Evolutionary conservation across 2,888 invertebrate species (phyloP), one percentile per base, ranked within the genome.

Genomic region (Drosophila yooni): DNA sequence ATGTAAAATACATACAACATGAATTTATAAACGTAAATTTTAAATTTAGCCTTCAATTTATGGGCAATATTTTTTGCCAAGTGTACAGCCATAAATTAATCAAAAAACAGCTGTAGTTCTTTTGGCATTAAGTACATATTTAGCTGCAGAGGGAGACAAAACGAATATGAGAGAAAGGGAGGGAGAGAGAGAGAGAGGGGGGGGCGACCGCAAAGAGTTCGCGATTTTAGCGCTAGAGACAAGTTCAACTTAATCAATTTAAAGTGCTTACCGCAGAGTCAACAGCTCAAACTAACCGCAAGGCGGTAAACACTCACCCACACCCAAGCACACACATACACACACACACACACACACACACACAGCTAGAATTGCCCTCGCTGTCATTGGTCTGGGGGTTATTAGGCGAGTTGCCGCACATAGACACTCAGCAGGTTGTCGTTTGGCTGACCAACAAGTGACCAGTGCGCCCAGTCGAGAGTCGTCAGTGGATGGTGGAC

Each of bases 211-310:
- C 61, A 57, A 53, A 33, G 21, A 15, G 33, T 21, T 31, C 61
- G 54, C 68, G 68, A 73, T 62, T 70, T 66, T 66, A 78, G 70
- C 59, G 77, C 70, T 66, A 68, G 88, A 84, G 90, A 85, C 88
- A 88, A 85, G 90, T 82, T 89, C 77, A 89, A 88, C 90, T 89
- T 89, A 89, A 85, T 85, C 90, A 85, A 85, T 89, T 85, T 85
- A 85, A 85, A 85, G 86, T 89, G 90, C 86, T 82, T 60, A 80
- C 85, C 90, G 70, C 85, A 85, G 77, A 88, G 85, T 85, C 85
- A 85, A 85, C 85, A 85, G 90, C 88, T 85, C 90, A 90, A 85
- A 85, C 88, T 84, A 88, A 85, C 85, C 85, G 74, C 85, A 84
- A 75, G 70, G 61, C 67, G 74, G 89, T 73, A 76, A 85, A 63